Evolutionary conservation across 2,113 vertebrate species (phyloP), one percentile per base, ranked within the genome.

Genomic region (Coturnix japonica): DNA sequence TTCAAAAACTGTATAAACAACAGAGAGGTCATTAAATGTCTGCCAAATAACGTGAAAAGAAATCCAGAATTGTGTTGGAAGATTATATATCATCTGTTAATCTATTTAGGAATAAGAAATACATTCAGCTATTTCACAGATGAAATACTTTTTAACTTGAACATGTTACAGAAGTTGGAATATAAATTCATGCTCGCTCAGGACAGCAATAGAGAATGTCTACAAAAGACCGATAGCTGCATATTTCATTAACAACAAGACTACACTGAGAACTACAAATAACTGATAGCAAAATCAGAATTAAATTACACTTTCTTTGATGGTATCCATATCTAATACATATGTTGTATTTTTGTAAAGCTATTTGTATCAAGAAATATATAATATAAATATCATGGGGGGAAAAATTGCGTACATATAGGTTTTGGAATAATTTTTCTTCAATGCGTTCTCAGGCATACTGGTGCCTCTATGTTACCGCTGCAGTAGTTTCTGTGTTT

Each of bases 121-220:
- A 3, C 39, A 11, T 43, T 84, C 49, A 33, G 17, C 51, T 71
- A 63, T 84, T 0, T 67, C 66, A 81, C 0, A 0, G 39, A 75
- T 5, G 0, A 64, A 81, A 30, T 69, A 69, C 41, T 43, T 76
- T 87, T 87, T 85, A 28, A 57, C 43, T 81, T 79, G 26, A 44
- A 41, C 41, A 26, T 43, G 37, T 26, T 56, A 19, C 63, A 44
- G 67, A 65, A 35, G 19, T 35, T 54, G 44, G 35, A 82, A 82
- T 35, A 79, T 82, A 78, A 90, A 75, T 61, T 63, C 18, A 20
- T 57, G 2, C 57, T 21, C 39, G 6, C 14, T 88, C 30, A n/a
- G 70, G 19, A 49, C 16, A 74, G 41, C 10, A 64, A 22, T 23
- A 33, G 28, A 31, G 41, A 70, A 85, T 14, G 13, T 76, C 59